Evolutionary conservation across 2,888 invertebrate species (phyloP).

Genomic region (Aphodius sticticus): DNA sequence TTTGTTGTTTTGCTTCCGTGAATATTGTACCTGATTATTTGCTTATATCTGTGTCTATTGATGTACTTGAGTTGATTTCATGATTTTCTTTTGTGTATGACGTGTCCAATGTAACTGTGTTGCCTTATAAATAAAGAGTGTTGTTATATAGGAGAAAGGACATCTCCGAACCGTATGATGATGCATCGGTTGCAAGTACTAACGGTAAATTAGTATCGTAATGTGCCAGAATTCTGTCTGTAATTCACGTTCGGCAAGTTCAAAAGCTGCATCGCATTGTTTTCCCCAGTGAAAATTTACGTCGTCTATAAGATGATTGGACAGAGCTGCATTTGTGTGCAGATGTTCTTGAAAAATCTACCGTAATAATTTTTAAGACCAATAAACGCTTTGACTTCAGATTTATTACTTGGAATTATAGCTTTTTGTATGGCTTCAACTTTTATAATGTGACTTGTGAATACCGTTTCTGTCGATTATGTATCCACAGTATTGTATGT

Average conservation of each 20-base stretch:
- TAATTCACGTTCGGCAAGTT: conserved; percentile 44
- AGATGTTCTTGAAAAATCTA: too few species aligned
- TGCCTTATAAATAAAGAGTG: too few species aligned
- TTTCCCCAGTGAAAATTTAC: conserved; percentile 44
- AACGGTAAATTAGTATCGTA: conserved; percentile 47
- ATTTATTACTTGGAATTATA: conserved; percentile 42
- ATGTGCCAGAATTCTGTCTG: conserved; percentile 43
- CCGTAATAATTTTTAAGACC: conserved; percentile 52
- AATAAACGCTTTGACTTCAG: conserved; percentile 47
- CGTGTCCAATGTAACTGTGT: too few species aligned
- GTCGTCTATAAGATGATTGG: conserved; percentile 44
- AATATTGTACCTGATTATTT: too few species aligned
- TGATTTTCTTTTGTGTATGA: too few species aligned
- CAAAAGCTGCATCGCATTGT: conserved; percentile 45
- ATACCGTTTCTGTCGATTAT: conserved; percentile 50
- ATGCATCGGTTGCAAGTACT: conserved; percentile 47
- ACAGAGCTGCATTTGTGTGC: conserved; percentile 46
- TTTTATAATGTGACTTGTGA: conserved; percentile 46
- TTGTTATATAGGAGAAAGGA: too few species aligned
- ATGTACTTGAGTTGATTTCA: too few species aligned
- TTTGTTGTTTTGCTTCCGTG: too few species aligned
- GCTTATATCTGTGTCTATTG: too few species aligned
- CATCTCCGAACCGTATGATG: conserved; percentile 48
- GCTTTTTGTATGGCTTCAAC: too few species aligned
- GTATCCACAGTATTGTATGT: conserved; percentile 50